phyloP scores from a whole-genome alignment of 2,888 invertebrate species.

The Lasioglossum vierecki region DNA sequence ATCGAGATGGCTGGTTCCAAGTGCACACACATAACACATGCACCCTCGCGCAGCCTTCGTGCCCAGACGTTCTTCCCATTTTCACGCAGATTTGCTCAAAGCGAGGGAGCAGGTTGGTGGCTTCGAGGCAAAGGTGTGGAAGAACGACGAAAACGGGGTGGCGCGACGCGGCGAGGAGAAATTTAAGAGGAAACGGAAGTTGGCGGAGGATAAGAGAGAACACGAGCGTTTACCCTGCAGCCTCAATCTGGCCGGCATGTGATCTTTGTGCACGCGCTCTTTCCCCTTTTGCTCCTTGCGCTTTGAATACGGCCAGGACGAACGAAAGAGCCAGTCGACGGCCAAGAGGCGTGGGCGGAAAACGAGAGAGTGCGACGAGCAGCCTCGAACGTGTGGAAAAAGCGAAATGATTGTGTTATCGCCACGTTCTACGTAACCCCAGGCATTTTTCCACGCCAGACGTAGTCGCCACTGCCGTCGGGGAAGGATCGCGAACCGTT shows the following conservation, averaged over 20 bases:
- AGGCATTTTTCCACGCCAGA: constrained; percentile 72
- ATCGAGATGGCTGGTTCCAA: neutral
- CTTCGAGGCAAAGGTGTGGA: constrained; percentile 15
- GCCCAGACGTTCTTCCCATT: constrained; percentile 69
- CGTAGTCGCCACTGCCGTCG: constrained; percentile 47
- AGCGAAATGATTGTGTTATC: constrained; percentile 75
- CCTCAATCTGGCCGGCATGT: constrained; percentile 78
- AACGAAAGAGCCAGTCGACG: constrained; percentile 45
- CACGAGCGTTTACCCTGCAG: constrained; percentile 78
- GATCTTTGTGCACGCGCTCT: constrained; percentile 73
- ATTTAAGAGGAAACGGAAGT: constrained; percentile 49
- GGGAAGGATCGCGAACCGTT: constrained; percentile 21
- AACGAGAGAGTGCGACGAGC: neutral
- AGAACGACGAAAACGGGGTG: neutral
- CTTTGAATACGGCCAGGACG: constrained; percentile 72
- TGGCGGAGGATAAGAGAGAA: constrained; percentile 61
- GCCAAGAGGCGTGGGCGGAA: neutral
- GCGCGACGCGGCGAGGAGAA: neutral
- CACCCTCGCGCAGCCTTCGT: neutral
- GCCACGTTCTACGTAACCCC: constrained; percentile 77
- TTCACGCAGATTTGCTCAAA: constrained; percentile 77
- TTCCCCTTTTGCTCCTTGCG: constrained; percentile 67
- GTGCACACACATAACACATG: constrained; percentile 33
- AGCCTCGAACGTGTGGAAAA: constrained; percentile 13
- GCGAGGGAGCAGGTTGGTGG: constrained; percentile 55